A percentile compares a stretch with the other conserved stretches of the same genome.
Evolutionary conservation across 2,797 vertebrate species (phyloP).

Genomic region (Sebastes jordani): DNA sequence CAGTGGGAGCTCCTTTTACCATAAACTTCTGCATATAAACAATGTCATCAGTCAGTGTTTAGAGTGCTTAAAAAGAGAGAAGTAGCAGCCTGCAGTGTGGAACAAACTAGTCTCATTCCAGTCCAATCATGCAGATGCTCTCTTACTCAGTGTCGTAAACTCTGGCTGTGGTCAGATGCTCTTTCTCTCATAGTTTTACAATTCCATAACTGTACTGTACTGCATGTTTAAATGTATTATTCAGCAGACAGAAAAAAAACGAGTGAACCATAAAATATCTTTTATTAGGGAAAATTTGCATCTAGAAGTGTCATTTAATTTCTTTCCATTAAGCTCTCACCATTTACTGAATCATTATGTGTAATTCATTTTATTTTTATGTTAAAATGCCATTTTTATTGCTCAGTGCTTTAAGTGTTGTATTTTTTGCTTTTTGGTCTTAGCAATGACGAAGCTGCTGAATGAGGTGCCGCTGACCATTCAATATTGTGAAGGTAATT

Average conservation of each 20-base stretch:
- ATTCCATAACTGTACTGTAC: neutral
- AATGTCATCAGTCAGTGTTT: neutral
- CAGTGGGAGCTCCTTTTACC: neutral
- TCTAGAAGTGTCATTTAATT: constrained; percentile 1
- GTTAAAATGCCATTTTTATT: neutral
- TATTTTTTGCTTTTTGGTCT: neutral
- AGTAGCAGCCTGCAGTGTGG: neutral
- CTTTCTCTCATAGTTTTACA: neutral
- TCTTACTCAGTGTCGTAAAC: neutral
- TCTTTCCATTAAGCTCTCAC: neutral
- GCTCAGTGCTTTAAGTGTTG: neutral
- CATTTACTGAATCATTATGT: constrained; percentile 10
- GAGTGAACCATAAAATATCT: constrained; percentile 3
- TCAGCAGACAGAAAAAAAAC: neutral
- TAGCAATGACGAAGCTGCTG: neutral
- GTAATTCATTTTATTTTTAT: neutral
- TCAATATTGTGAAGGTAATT: neutral
- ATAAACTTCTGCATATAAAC: neutral
- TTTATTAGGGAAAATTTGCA: constrained; percentile 26
- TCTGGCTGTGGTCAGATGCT: neutral
- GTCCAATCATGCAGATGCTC: constrained; percentile 12
- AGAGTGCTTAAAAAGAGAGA: neutral
- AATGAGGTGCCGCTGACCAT: neutral
- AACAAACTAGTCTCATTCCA: neutral
- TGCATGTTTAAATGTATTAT: neutral